Percentiles rank a stretch among this genome's conserved stretches.
These are phyloP conservation scores for Drosophila anceps DNA, from an alignment of 2,888 invertebrate species.

Conservation along the genomic window DNA sequence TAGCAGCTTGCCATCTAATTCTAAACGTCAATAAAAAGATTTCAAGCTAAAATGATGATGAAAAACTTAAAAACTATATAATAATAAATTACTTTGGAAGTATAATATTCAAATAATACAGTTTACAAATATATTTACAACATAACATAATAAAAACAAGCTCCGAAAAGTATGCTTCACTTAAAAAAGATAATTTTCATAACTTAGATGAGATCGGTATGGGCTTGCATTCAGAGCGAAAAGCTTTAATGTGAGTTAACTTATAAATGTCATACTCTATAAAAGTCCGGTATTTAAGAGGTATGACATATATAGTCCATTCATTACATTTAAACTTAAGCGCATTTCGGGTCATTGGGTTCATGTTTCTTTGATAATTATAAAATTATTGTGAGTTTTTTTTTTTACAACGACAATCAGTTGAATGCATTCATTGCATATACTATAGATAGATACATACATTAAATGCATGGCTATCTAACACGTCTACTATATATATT, in stretches of 20 bases:
- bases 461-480: too few relatives aligned
- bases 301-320: neutral
- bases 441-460: neutral
- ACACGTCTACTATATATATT: too few relatives aligned
- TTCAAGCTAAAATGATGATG: too few relatives aligned
- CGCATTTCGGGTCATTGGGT: neutral
- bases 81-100: neutral
- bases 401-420: neutral
- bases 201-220: neutral
- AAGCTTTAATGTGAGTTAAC: neutral
- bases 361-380: neutral
- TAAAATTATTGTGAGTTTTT: neutral
- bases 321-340: neutral
- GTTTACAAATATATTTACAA: neutral
- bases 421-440: neutral
- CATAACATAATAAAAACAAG: neutral
- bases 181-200: too few relatives aligned
- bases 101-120: neutral
- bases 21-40: too few relatives aligned
- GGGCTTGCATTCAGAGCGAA: neutral
- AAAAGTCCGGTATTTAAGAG: neutral
- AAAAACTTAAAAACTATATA: neutral
- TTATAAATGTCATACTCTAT: too few relatives aligned
- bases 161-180: conserved; percentile 17
- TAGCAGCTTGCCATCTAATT: neutral